Evolutionary conservation across 1,140 invertebrate genomes (phyloP).

Genomic region (Pissodes strobi): DNA sequence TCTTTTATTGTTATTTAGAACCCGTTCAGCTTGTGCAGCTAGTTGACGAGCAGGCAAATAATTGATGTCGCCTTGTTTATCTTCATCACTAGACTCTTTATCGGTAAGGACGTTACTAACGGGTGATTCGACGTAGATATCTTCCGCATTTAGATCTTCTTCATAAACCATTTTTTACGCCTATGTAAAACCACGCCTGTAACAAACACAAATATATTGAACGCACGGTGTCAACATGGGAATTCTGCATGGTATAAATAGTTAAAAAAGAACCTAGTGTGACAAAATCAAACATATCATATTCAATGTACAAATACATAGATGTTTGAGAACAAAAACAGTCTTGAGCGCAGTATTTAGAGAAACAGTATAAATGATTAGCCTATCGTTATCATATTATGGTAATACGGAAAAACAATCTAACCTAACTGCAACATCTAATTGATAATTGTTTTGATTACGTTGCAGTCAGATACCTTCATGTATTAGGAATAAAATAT

Average conservation of each 20-base stretch:
- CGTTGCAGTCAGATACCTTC: background rate
- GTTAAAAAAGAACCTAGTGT: no score
- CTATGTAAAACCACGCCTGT: background rate
- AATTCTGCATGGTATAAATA: no score
- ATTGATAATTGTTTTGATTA: no score
- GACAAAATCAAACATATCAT: no score
- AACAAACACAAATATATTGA: constrained; percentile 1
- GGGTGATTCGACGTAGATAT: background rate
- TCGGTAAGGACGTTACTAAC: background rate
- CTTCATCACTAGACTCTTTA: no score
- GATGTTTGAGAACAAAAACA: background rate
- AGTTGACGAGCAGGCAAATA: constrained; percentile 8
- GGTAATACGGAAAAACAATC: background rate
- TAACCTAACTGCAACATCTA: no score
- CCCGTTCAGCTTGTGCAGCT: background rate
- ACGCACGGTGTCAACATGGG: background rate
- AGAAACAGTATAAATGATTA: background rate
- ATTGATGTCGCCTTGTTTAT: constrained; percentile 9
- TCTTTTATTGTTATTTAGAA: background rate
- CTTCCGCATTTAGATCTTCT: background rate
- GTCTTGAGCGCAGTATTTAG: no score
- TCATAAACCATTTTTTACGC: background rate
- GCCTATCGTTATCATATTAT: no score
- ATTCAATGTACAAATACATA: no score
- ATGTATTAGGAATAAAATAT: background rate